phyloP scores from a whole-genome alignment of 2,113 vertebrate genomes.

The Hippocampus abdominalis region DNA sequence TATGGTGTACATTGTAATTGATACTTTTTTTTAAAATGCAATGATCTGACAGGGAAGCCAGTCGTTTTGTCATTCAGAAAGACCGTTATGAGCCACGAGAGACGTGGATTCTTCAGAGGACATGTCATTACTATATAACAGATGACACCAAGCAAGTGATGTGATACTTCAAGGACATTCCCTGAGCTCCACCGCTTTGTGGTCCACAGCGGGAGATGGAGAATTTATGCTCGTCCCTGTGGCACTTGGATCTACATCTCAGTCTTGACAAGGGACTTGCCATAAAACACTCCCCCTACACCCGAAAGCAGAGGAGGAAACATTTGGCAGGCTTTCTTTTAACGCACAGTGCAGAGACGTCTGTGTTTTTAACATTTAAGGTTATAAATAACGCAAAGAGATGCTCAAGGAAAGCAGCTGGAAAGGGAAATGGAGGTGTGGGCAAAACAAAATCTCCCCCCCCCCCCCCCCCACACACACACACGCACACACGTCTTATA shows the following conservation, averaged over 20 bases:
- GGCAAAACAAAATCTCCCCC: constrained; percentile 49
- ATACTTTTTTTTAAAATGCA: constrained; percentile 9
- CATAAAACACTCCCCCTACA: constrained; percentile 62
- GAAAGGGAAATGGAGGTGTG: constrained; percentile 60
- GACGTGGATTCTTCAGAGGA: constrained; percentile 53
- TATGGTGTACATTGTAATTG: constrained; percentile 8
- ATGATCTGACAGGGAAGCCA: constrained; percentile 16
- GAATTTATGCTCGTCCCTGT: constrained; percentile 65
- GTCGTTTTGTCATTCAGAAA: constrained; percentile 28
- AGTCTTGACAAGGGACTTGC: constrained; percentile 60
- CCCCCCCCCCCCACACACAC: background rate
- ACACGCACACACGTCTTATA: constrained; percentile 25
- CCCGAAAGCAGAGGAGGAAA: constrained; percentile 51
- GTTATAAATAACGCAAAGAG: constrained; percentile 62
- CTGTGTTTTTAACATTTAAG: constrained; percentile 70
- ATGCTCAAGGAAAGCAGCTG: constrained; percentile 44
- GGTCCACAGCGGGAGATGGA: constrained; percentile 56
- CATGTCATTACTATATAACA: constrained; percentile 60
- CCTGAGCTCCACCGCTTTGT: constrained; percentile 53
- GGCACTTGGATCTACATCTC: constrained; percentile 68
- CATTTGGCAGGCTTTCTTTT: constrained; percentile 53
- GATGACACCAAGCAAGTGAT: constrained; percentile 62
- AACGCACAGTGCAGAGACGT: constrained; percentile 54
- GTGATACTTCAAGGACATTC: constrained; percentile 67
- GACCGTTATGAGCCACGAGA: constrained; percentile 39